A percentile compares a stretch with the other conserved stretches of the same genome.
Evolutionary conservation across 30 jellyfish, hydroid and myxozoan species (phyloP).

Genomic region (Aurelia aurita complex sp. Pacific): DNA sequence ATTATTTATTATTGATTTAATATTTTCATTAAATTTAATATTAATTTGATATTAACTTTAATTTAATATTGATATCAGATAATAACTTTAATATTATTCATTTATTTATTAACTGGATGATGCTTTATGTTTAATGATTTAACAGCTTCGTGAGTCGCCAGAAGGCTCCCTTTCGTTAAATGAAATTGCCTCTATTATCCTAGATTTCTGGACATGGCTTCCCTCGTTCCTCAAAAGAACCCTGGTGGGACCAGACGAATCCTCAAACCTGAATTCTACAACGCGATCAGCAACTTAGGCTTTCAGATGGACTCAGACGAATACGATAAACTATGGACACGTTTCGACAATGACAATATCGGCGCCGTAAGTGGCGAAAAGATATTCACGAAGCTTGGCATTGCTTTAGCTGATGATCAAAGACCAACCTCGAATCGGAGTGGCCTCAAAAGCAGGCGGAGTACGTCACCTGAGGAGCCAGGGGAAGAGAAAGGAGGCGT

Average conservation of each 20-base stretch:
- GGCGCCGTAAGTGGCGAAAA: constrained; percentile 69
- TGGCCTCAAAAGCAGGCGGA: constrained; percentile 16
- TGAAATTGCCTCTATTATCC: not conserved
- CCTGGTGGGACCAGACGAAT: constrained; percentile 74
- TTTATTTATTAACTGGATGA: too few species aligned
- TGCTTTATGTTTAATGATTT: too few species aligned
- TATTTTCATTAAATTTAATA: too few species aligned
- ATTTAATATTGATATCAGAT: too few species aligned
- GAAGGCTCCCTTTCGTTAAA: too few species aligned
- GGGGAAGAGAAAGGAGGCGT: constrained; percentile 34
- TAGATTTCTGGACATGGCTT: constrained; percentile 68
- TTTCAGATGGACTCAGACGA: constrained; percentile 61
- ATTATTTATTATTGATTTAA: too few species aligned
- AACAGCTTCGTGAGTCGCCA: too few species aligned
- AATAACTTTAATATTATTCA: too few species aligned
- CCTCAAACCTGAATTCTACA: constrained; percentile 70
- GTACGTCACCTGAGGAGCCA: constrained; percentile 10
- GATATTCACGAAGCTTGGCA: constrained; percentile 54
- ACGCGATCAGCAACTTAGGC: constrained; percentile 63
- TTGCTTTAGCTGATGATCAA: constrained; percentile 18
- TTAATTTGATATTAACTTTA: too few species aligned
- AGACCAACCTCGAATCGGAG: constrained; percentile 10
- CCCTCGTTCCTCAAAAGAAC: constrained; percentile 58
- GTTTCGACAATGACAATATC: constrained; percentile 67
- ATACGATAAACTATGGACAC: constrained; percentile 82